Percentiles rank a stretch among this genome's conserved stretches.
These are phyloP conservation scores for Homarus gammarus DNA, from an alignment of 2,888 invertebrate species.

Conservation along the genomic window DNA sequence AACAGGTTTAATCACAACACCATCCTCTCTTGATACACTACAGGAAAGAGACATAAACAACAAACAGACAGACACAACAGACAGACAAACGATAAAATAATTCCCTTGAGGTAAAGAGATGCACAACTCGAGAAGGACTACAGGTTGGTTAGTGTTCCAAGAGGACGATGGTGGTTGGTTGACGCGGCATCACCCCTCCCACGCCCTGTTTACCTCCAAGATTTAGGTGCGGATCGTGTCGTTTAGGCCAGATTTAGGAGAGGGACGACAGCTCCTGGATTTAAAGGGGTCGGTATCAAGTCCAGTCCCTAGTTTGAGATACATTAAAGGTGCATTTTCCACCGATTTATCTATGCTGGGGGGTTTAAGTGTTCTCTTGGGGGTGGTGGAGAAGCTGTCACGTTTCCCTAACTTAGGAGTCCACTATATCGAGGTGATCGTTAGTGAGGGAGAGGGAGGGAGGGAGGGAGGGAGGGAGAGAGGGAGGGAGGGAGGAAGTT, in stretches of 20 bases:
- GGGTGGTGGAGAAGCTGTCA: too few species aligned
- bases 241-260: constrained; percentile 8
- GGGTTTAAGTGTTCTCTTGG: too few species aligned
- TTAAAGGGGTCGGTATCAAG: constrained; percentile 30
- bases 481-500: background rate
- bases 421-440: too few species aligned
- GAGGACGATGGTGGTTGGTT: background rate
- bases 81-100: too few species aligned
- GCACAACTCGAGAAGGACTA: too few species aligned
- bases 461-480: constrained; percentile 18
- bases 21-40: too few species aligned
- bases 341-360: constrained; percentile 15
- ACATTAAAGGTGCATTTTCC: constrained; percentile 18
- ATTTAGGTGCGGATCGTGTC: background rate
- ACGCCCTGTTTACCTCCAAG: background rate
- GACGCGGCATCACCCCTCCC: background rate
- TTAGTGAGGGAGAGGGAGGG: background rate
- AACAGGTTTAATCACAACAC: too few species aligned
- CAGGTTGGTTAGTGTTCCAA: too few species aligned
- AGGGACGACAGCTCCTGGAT: constrained; percentile 32
- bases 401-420: too few species aligned
- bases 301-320: constrained; percentile 20
- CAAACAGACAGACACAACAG: too few species aligned
- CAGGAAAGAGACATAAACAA: too few species aligned
- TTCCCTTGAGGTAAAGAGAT: too few species aligned